Base-by-base conservation (phyloP, 2,888 invertebrate genomes). In the Litoditis marina region DNA sequence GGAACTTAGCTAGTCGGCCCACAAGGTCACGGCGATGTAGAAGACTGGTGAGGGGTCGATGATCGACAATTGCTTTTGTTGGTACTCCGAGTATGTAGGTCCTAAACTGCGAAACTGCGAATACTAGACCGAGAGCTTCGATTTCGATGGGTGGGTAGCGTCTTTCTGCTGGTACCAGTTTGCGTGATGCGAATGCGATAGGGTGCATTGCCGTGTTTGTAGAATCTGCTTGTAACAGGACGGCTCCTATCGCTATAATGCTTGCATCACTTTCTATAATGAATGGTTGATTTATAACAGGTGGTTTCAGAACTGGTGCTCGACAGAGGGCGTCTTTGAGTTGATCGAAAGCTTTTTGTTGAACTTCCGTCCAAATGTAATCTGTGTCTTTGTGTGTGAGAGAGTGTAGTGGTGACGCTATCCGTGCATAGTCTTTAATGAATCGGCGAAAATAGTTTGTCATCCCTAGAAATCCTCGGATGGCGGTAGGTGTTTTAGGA, bases 371-470 rank as follows among this genome's bases (percentile, higher is more conserved):
- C 71, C 69, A 71, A 2, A 31, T 32, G 39, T 67, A 61, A 2
- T 16, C 16, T 13, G 13, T 11, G 16, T 65, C 63, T 22, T 61
- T 54, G 25, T 65, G 62, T 1, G 66, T 71, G 1, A 76, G 49
- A 0, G 63, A 59, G 28, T 64, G 31, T 5, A 76, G 61, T 1
- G 73, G 71, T 7, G 46, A 50, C 0, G 68, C 64, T 0, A 72
- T 60, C 7, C 36, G 42, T 0, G 76, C 76, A 44, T 57, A 76
- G 16, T 59, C 25, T 25, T 30, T 25, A 19, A 76, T 60, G 44
- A 72, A 76, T 16, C 55, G 22, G 0, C 76, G 64, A 42, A 69
- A 72, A 46, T 72, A 76, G 13, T 54, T 56, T 0, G 55, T 42
- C 28, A 64, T 54, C n/a, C 76, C 76, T 5, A 76, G 28, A 44